Base-by-base conservation (phyloP, 92 coral and sea anemone species). In the Palythoa caribaeorum region DNA sequence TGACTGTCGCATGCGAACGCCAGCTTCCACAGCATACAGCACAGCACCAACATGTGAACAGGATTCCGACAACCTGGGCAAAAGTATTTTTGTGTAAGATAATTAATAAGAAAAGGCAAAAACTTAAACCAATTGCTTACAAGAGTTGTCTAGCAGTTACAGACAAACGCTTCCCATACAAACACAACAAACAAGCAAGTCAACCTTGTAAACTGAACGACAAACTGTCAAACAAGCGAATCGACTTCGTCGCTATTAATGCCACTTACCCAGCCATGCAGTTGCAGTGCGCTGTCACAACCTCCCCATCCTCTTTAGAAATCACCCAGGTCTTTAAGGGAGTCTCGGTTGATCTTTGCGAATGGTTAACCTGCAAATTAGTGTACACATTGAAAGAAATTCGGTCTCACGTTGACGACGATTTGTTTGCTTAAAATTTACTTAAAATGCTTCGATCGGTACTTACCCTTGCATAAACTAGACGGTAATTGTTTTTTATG, bases 21-120 rank as follows among this genome's bases (percentile, higher is more conserved):
- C 88, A 85, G 88, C 54, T 78, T 85, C 81, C 68, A 72, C 52
- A 9, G 88, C 80, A 54, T 85, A 85, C 70, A 85, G 63, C 12
- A 85, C 79, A 35, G 81, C 88, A 52, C 88, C 88, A 73, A 85
- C 79, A 73, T 85, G 88, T 52, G 88, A 85, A 47, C 80, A 85
- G 38, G 88, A 85, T 54, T 85, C 80, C 52, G 88, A 40, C 79
- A 74, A 74, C 36, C 79, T 74, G 38, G 73, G 39, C 40, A 69
- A 69, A 69, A 10, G 14, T 69, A 69, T 69, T 69, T 20, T 69
- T 69, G 73, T 69, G 73, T 69, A 69, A 69, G 73, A 69, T 69
- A 69, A 69, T 10, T 20, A 69, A 69, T 21, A 69, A 35, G 15
- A 69, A 35, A 69, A 69, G 73, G 73, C 44, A 69, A 11, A 69